These are phyloP conservation scores for Actinopyga echinites DNA, from an alignment of 53 echinoderm and acorn worm species.

Conservation along the genomic window DNA sequence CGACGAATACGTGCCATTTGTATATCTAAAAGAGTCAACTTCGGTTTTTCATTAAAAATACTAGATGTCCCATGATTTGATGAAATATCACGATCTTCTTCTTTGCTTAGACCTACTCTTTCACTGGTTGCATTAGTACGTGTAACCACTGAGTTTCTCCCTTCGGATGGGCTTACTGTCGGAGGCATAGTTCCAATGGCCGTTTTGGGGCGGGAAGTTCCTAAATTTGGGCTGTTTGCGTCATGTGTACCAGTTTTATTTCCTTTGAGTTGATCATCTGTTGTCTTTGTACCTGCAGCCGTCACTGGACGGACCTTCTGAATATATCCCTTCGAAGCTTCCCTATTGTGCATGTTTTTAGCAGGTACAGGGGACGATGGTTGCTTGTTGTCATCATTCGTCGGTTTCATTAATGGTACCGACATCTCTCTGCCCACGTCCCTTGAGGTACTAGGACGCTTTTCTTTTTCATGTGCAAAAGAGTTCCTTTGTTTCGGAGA, in stretches of 20 bases:
- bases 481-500: no score
- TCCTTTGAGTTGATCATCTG: background rate
- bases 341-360: background rate
- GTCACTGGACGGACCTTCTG: conserved; percentile 3
- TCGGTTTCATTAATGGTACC: background rate
- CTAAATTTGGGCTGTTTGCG: no score
- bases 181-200: background rate
- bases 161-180: background rate
- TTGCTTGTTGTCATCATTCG: no score
- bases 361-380: no score
- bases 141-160: background rate
- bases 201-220: background rate
- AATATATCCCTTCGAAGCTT: background rate
- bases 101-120: background rate
- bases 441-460: background rate
- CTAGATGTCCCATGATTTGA: background rate
- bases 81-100: background rate
- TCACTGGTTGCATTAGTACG: background rate
- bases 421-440: background rate
- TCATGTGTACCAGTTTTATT: background rate
- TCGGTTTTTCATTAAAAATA: conserved; percentile 64
- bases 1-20: conserved; percentile 50
- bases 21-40: conserved; percentile 63
- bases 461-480: background rate
- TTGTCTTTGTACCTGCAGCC: background rate